Base-by-base conservation (phyloP, 2,113 vertebrate species). In the Hippocampus barbouri region DNA sequence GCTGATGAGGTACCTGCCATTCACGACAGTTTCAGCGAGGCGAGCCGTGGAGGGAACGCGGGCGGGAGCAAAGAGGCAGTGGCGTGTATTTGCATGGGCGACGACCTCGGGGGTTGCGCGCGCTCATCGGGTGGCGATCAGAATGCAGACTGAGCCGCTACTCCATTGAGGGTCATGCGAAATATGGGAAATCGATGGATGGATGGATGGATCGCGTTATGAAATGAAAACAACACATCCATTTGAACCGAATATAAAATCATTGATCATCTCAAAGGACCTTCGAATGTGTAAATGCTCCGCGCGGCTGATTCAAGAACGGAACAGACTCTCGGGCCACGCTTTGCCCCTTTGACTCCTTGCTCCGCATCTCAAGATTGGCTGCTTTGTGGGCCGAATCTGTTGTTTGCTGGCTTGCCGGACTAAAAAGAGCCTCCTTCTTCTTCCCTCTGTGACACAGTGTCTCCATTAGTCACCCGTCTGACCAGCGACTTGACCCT, bases 1-100 rank as follows among this genome's bases (percentile, higher is more conserved):
- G 86, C 91, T 92, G 88, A 99, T 97, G 87, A 99, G 93, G 93
- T 98, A 98, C 83, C 97, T 99, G 88, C 20, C 63, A 67, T 1
- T 60, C 30, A 3, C 69, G 0, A 34, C 25, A 47, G 4, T 67
- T 49, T 34, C 62, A 21, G 4, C 40, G 18, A 41, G n/a, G 21
- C 9, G 5, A 10, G 53, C 21, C 21, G 0, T 20, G 5, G 18
- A 51, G 49, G 49, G 49, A 51, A 51, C 2, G 49, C 18, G 18
- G 49, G 1, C 1, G 18, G 49, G 16, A 8, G 14, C 8, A 54
- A 54, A 54, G 7, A 51, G 8, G 15, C 2, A 25, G 30, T 14
- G 9, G 38, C 1, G 16, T 3, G 12, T 65, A 16, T 14, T 43
- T 8, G 6, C 8, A 63, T 3, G 11, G 16, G 49, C 18, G 18